Conservation (phyloP, 2,888 invertebrate genomes). For the Criorhina ranunculi region DNA sequence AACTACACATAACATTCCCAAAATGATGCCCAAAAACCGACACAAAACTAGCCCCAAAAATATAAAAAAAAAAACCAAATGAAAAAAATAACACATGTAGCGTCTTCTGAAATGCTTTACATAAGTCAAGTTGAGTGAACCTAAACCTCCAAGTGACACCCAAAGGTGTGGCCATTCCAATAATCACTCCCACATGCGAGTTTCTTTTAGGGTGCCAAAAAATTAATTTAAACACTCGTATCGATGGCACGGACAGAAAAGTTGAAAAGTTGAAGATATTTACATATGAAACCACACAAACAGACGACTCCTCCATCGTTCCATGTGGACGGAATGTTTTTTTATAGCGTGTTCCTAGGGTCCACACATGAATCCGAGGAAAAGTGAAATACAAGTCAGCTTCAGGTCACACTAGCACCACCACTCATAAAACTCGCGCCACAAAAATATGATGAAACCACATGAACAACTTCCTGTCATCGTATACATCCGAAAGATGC, state of each 20-base stretch:
- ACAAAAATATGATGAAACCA: slow-evolving; percentile 30
- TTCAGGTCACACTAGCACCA: slow-evolving; percentile 12
- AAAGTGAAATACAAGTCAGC: slow-evolving; percentile 42
- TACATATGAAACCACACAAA: slow-evolving; percentile 28
- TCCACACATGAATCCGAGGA: background rate
- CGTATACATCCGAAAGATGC: slow-evolving; percentile 32
- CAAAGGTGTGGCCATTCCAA: slow-evolving; percentile 47
- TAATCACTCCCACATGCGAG: slow-evolving; percentile 45
- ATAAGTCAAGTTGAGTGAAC: slow-evolving; percentile 23
- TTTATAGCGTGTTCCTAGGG: slow-evolving; percentile 7
- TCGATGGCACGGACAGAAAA: background rate
- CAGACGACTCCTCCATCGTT: background rate
- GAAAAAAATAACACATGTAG: slow-evolving; percentile 47
- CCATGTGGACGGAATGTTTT: background rate
- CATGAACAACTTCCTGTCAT: slow-evolving; percentile 38
- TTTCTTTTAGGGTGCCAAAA: slow-evolving; percentile 39
- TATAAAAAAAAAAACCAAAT: background rate
- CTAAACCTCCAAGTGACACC: slow-evolving; percentile 31
- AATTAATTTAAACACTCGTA: slow-evolving; percentile 26
- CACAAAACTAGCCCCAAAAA: background rate
- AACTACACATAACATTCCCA: background rate
- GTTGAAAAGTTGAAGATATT: slow-evolving; percentile 23
- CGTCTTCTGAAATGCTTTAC: slow-evolving; percentile 25
- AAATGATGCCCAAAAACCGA: slow-evolving; percentile 26
- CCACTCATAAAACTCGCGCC: slow-evolving; percentile 2